Evolutionary conservation across 2,113 vertebrate species (phyloP).

Genomic region (Plotosus lineatus): DNA sequence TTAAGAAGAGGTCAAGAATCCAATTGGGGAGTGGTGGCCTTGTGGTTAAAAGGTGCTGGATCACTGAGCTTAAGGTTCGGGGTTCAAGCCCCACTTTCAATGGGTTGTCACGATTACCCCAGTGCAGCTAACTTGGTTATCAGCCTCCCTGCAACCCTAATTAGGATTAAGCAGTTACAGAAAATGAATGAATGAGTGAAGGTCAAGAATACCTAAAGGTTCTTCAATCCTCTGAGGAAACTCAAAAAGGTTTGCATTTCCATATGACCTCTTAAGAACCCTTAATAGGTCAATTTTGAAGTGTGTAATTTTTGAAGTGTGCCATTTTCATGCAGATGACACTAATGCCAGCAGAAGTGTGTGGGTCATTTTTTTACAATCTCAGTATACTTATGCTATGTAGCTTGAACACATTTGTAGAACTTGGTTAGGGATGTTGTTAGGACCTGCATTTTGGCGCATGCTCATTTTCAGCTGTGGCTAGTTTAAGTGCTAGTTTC

Average conservation of each 20-base stretch:
- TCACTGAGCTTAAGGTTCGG: too few species aligned
- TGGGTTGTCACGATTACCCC: too few species aligned
- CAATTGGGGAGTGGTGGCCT: too few species aligned
- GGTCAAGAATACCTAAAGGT: not conserved
- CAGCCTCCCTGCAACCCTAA: too few species aligned
- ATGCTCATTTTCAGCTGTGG: conserved; percentile 11
- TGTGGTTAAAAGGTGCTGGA: too few species aligned
- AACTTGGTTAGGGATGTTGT: not conserved
- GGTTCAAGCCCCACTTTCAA: too few species aligned
- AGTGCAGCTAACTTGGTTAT: too few species aligned
- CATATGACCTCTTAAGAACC: not conserved
- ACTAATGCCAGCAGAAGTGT: not conserved
- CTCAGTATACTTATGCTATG: not conserved
- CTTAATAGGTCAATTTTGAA: not conserved
- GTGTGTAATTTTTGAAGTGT: not conserved
- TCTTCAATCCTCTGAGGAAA: not conserved
- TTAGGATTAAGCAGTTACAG: too few species aligned
- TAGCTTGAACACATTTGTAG: not conserved
- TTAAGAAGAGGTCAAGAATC: not conserved
- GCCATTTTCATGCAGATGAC: not conserved
- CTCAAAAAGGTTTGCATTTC: not conserved
- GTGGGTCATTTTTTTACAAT: not conserved
- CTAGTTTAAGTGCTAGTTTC: conserved; percentile 12
- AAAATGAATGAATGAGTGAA: too few species aligned
- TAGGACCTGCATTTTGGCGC: not conserved